Evolutionary conservation across 2,797 vertebrate species (phyloP).

Genomic region (Epinephelus coioides): DNA sequence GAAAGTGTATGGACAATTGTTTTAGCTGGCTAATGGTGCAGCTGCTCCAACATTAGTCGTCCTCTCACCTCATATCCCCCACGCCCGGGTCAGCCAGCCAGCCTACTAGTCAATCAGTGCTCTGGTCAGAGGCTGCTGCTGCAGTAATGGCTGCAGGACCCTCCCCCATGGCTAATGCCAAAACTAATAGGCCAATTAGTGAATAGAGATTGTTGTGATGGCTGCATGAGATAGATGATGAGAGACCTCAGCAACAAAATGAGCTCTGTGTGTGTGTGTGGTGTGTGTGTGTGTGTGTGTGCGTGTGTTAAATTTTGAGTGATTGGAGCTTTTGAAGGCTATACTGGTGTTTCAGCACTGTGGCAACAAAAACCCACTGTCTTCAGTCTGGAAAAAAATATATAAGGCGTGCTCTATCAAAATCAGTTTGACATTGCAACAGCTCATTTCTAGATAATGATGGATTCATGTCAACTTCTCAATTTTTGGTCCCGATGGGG

Average conservation of each 20-base stretch:
- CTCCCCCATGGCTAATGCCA: constrained; percentile 65
- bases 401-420: too few relatives aligned
- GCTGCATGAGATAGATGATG: constrained; percentile 53
- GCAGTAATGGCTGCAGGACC: constrained; percentile 60
- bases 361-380: background rate
- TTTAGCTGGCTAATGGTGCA: constrained; percentile 71
- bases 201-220: constrained; percentile 64
- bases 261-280: constrained; percentile 18
- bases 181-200: constrained; percentile 80
- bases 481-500: too few relatives aligned
- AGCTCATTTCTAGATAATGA: too few relatives aligned
- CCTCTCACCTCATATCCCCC: constrained; percentile 51
- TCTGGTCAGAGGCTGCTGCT: constrained; percentile 43
- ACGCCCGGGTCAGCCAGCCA: constrained; percentile 30
- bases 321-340: background rate
- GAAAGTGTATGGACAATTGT: constrained; percentile 48
- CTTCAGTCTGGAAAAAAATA: background rate
- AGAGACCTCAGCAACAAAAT: constrained; percentile 22
- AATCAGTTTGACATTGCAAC: too few relatives aligned
- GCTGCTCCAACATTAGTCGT: constrained; percentile 30
- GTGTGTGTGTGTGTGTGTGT: constrained; percentile 25
- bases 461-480: too few relatives aligned
- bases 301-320: constrained; percentile 14
- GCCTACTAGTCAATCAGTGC: constrained; percentile 59
- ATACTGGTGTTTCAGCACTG: background rate